phyloP scores from a whole-genome alignment of 37 sponge, comb jelly and placozoan genomes.

The Ianthella basta region DNA sequence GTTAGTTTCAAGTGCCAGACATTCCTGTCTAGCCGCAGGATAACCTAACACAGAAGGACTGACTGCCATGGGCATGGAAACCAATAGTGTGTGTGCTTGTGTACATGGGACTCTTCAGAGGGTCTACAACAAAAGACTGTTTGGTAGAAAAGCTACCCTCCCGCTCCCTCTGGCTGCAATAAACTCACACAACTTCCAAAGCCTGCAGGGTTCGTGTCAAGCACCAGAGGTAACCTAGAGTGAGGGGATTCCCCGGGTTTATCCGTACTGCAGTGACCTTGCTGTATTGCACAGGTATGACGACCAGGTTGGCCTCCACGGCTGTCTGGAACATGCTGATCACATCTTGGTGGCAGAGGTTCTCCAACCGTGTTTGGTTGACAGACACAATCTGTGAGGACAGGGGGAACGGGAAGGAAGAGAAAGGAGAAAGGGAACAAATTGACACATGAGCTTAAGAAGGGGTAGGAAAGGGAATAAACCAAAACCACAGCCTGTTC shows the following conservation, averaged over 20 bases:
- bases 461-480: no score
- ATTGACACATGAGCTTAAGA: not conserved
- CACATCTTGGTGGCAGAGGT: constrained; percentile 8
- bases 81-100: no score
- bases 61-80: no score
- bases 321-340: constrained; percentile 6
- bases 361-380: not conserved
- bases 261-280: constrained; percentile 1
- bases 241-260: constrained; percentile 22
- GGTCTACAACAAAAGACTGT: no score
- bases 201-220: constrained; percentile 6
- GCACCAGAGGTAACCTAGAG: constrained; percentile 1
- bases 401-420: no score
- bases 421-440: not conserved
- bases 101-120: no score
- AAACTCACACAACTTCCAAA: constrained; percentile 30
- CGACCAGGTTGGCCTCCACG: not conserved
- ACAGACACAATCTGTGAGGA: constrained; percentile 22
- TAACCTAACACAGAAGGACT: no score
- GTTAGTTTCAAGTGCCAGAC: no score
- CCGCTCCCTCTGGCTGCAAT: not conserved
- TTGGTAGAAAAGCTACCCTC: no score
- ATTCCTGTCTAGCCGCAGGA: no score
- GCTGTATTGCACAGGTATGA: not conserved
- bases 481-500: no score